These are phyloP conservation scores for Vesta saturnalis DNA, from an alignment of 2,888 invertebrate genomes.

Conservation along the genomic window DNA sequence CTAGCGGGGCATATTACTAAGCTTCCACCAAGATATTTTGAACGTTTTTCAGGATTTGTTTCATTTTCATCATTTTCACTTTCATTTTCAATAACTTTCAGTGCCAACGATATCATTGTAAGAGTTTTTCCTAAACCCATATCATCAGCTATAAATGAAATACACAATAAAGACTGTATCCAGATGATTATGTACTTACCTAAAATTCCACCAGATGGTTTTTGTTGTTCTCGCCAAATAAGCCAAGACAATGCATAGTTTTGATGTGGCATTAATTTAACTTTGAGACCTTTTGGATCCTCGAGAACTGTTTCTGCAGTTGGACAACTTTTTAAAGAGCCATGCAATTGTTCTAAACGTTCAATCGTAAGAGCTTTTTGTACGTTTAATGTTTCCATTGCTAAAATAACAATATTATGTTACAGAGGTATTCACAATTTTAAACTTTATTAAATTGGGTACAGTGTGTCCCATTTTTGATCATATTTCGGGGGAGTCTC, in stretches of 20 bases:
- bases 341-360: slow-evolving; percentile 76
- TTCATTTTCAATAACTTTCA: slow-evolving; percentile 66
- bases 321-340: slow-evolving; percentile 75
- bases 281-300: slow-evolving; percentile 71
- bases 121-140: slow-evolving; percentile 88
- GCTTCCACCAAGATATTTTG: slow-evolving; percentile 70
- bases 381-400: slow-evolving; percentile 73
- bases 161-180: too few species aligned
- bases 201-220: slow-evolving; percentile 86
- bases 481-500: too few species aligned
- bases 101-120: slow-evolving; percentile 80
- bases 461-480: too few species aligned
- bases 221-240: slow-evolving; percentile 87
- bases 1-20: slow-evolving; percentile 95
- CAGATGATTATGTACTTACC: too few species aligned
- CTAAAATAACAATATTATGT: slow-evolving; percentile 58
- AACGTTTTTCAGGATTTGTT: neutral
- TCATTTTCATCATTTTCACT: slow-evolving; percentile 48
- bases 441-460: too few species aligned
- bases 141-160: slow-evolving; percentile 70
- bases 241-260: slow-evolving; percentile 89
- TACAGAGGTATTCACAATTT: too few species aligned
- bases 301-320: slow-evolving; percentile 66
- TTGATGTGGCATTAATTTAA: slow-evolving; percentile 84
- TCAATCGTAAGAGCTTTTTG: slow-evolving; percentile 78